Conservation (phyloP, 2,888 invertebrate genomes). For the Sisyra terminalis region DNA sequence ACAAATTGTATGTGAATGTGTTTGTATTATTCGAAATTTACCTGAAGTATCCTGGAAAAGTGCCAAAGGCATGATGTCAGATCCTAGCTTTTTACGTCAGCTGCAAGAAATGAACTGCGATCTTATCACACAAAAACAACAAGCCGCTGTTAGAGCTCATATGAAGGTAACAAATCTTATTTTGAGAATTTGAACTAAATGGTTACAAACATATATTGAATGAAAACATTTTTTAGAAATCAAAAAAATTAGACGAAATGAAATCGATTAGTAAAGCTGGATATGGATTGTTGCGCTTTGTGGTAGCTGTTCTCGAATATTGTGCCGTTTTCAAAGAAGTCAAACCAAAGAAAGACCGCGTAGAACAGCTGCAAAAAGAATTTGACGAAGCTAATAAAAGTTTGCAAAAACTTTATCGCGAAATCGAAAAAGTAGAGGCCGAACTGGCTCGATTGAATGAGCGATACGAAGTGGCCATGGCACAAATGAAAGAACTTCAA, state of each 20-base stretch:
- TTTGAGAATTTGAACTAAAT: neutral
- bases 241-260: slow-evolving; percentile 68
- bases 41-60: slow-evolving; percentile 83
- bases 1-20: slow-evolving; percentile 78
- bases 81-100: slow-evolving; percentile 63
- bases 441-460: slow-evolving; percentile 50
- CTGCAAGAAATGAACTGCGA: slow-evolving; percentile 80
- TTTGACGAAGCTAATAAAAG: slow-evolving; percentile 41
- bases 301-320: slow-evolving; percentile 76
- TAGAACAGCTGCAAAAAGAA: slow-evolving; percentile 59
- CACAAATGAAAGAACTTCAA: slow-evolving; percentile 45
- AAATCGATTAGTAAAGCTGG: slow-evolving; percentile 71
- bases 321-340: slow-evolving; percentile 76
- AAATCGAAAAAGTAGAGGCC: slow-evolving; percentile 53
- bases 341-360: slow-evolving; percentile 70
- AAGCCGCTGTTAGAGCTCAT: slow-evolving; percentile 51
- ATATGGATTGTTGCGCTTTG: slow-evolving; percentile 68
- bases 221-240: slow-evolving; percentile 20
- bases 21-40: slow-evolving; percentile 66
- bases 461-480: slow-evolving; percentile 64
- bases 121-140: slow-evolving; percentile 51
- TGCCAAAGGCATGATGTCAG: slow-evolving; percentile 85
- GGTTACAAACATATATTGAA: neutral
- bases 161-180: slow-evolving; percentile 40
- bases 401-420: slow-evolving; percentile 56